Base-by-base conservation (phyloP, 2,797 vertebrate genomes). In the Pyrocephalus nanus region DNA sequence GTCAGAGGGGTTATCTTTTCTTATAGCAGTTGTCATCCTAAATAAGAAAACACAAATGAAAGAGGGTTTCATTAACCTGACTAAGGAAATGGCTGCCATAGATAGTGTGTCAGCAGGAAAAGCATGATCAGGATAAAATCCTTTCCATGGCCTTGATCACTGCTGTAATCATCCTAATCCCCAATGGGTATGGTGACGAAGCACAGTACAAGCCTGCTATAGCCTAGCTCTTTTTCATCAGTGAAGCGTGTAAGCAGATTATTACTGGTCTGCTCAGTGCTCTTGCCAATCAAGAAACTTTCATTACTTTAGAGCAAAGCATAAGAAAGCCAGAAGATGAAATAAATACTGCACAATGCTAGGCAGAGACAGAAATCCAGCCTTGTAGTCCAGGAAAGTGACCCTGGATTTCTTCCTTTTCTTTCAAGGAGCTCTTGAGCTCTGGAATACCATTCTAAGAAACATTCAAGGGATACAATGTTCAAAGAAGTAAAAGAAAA, bases 1-100 rank as follows among this genome's bases (percentile, higher is more conserved):
- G 91, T 92, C 92, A 93, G 38, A 74, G 66, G 82, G 89, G 79
- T 88, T 93, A 62, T 92, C 34, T 73, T 93, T 85, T 91, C 80
- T 80, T 36, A 70, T 38, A 73, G 48, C 47, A 48, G 67, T 92
- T 94, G 72, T 80, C 71, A 87, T 91, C 62, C 62, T 61, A 93
- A 90, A 76, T 50, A 34, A 85, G 42, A 90, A 94, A 92, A 92
- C 74, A 76, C 30, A 93, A 88, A 51, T 4, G 6, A 81, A 88
- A 85, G 36, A 42, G 25, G 13, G 0, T 87, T 88, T 92, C 58
- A 82, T 77, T 90, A 85, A 82, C 26, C 29, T 50, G 26, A 34
- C 45, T 62, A 45, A 79, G 47, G 71, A 86, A 92, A 73, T 42
- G 65, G n/a, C 70, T 94, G 55, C 55, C 2, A 6, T 34, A 62